A percentile compares a stretch with the other conserved stretches of the same genome.
phyloP scores from a whole-genome alignment of 2,888 invertebrate species.

The Leucophenga maculata region DNA sequence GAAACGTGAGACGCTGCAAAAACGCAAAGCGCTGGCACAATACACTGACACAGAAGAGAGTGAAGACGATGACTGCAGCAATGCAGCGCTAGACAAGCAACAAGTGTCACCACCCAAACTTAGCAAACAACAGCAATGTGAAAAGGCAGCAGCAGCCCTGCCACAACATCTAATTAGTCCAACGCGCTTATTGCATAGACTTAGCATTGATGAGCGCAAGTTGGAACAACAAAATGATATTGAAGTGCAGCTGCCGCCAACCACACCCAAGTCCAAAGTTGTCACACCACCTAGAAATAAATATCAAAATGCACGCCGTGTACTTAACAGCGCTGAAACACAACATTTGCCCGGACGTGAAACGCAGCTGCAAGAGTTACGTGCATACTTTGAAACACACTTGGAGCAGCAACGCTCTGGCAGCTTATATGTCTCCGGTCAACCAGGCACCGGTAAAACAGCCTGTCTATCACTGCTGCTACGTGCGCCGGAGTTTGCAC shows the following conservation, averaged over 20 bases:
- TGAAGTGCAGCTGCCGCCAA: constrained; percentile 36
- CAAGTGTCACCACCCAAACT: constrained; percentile 69
- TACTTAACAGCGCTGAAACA: constrained; percentile 71
- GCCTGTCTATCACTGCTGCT: constrained; percentile 86
- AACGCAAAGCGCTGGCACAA: constrained; percentile 27
- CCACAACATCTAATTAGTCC: constrained; percentile 66
- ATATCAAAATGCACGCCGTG: constrained; percentile 70
- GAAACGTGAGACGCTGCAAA: constrained; percentile 36
- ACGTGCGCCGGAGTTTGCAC: constrained; percentile 75
- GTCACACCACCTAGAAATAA: constrained; percentile 56
- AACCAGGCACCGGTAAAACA: constrained; percentile 96
- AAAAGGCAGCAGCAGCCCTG: constrained; percentile 29
- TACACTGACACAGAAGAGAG: constrained; percentile 20
- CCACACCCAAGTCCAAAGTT: constrained; percentile 14
- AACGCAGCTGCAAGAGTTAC: constrained; percentile 80
- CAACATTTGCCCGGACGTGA: constrained; percentile 83
- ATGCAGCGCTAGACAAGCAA: constrained; percentile 34
- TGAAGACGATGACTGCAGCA: constrained; percentile 35
- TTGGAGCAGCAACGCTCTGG: constrained; percentile 79
- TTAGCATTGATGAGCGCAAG: constrained; percentile 65
- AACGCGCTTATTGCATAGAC: constrained; percentile 63
- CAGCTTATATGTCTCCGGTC: constrained; percentile 94
- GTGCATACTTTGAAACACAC: constrained; percentile 79
- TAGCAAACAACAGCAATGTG: constrained; percentile 49
- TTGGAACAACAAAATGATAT: constrained; percentile 6